Evolutionary conservation across 2,797 vertebrate genomes (phyloP).

Genomic region (Enteromius treurensis): DNA sequence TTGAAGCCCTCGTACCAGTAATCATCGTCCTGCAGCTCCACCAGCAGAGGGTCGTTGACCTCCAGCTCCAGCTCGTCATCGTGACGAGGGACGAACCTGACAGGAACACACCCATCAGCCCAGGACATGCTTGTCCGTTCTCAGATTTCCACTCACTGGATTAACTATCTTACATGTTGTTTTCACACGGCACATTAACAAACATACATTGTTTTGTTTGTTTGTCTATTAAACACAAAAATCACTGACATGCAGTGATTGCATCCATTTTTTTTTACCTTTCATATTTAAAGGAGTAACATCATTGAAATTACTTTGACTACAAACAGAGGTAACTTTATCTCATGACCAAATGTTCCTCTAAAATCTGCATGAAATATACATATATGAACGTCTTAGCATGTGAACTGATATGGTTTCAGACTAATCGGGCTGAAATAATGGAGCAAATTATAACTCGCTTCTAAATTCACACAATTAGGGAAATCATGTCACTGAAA

Average conservation of each 20-base stretch:
- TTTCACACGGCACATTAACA: too few relatives aligned
- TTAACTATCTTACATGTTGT: too few relatives aligned
- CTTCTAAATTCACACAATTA: background rate
- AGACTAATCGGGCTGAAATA: background rate
- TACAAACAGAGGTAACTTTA: background rate
- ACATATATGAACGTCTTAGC: background rate
- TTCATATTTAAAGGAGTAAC: too few relatives aligned
- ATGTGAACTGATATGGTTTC: background rate
- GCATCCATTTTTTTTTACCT: too few relatives aligned
- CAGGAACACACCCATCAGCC: background rate
- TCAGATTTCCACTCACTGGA: background rate
- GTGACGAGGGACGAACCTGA: slow-evolving; percentile 94
- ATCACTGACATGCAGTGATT: too few relatives aligned
- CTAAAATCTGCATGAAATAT: background rate
- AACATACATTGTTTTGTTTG: too few relatives aligned
- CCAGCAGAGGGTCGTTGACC: slow-evolving; percentile 92
- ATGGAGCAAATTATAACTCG: background rate
- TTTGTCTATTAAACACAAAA: too few relatives aligned
- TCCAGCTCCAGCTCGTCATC: slow-evolving; percentile 95
- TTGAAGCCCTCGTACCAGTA: slow-evolving; percentile 98
- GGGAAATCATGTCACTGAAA: background rate
- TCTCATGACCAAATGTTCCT: background rate
- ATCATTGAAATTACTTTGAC: too few relatives aligned
- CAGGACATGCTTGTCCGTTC: background rate
- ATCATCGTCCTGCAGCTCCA: slow-evolving; percentile 94